Conservation (phyloP, 2,113 vertebrate genomes). For the Dromaius novaehollandiae region DNA sequence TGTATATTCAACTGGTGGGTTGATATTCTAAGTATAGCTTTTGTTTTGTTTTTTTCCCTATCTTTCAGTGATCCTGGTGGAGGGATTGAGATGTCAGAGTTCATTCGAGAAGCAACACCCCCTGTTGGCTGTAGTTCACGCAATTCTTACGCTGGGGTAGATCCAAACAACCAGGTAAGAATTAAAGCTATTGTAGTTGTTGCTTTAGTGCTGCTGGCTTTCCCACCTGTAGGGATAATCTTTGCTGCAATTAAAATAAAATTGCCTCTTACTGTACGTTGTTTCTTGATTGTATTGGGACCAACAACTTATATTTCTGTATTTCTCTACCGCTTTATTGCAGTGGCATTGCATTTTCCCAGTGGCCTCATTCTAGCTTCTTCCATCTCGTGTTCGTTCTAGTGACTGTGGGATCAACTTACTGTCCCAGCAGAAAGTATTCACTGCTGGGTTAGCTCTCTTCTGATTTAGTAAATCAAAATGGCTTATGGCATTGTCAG, state of each 20-base stretch:
- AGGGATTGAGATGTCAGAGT: conserved; percentile 98
- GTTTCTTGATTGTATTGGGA: neutral
- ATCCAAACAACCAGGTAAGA: conserved; percentile 90
- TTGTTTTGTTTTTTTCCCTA: neutral
- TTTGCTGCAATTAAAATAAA: neutral
- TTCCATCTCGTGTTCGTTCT: neutral
- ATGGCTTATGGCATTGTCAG: neutral
- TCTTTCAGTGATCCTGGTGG: conserved; percentile 91
- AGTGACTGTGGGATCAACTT: neutral
- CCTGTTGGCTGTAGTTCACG: conserved; percentile 98
- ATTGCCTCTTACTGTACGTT: too few species aligned
- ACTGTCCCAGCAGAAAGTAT: neutral
- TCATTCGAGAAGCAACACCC: conserved; percentile 93
- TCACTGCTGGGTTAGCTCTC: neutral
- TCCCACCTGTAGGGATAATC: neutral
- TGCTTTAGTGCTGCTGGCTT: neutral
- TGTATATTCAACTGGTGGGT: neutral
- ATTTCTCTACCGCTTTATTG: neutral
- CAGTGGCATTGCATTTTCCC: neutral
- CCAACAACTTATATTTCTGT: neutral
- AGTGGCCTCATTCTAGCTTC: neutral
- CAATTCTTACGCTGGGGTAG: conserved; percentile 95
- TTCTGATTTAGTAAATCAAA: neutral
- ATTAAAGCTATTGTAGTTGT: neutral
- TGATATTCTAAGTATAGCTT: neutral